A percentile compares a stretch with the other conserved stretches of the same genome.
These are phyloP conservation scores for Serrognathus titanus DNA, from an alignment of 2,888 invertebrate species.

Conservation along the genomic window DNA sequence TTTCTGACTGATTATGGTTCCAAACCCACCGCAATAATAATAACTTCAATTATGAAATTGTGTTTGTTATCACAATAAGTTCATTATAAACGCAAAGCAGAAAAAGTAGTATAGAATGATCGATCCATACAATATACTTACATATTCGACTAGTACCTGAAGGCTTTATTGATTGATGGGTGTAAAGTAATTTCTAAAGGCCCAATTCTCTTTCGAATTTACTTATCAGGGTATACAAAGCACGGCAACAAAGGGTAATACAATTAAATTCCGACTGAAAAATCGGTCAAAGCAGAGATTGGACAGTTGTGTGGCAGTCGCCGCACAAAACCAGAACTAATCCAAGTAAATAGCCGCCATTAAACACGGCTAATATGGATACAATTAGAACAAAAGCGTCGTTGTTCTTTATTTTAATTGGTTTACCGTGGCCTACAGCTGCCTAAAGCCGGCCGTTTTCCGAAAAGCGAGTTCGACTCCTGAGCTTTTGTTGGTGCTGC, in stretches of 20 bases:
- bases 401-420: conserved; percentile 39
- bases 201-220: too few species aligned
- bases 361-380: conserved; percentile 34
- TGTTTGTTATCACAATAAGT: too few species aligned
- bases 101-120: too few species aligned
- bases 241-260: conserved; percentile 4
- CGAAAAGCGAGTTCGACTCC: conserved; percentile 28
- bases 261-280: conserved; percentile 9
- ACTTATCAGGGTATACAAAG: background rate
- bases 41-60: too few species aligned
- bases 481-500: conserved; percentile 25
- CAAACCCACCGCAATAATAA: too few species aligned
- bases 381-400: conserved; percentile 38
- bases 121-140: too few species aligned
- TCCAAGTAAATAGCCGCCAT: conserved; percentile 32
- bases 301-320: conserved; percentile 9
- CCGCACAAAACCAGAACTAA: conserved; percentile 27
- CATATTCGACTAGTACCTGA: too few species aligned
- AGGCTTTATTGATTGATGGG: too few species aligned
- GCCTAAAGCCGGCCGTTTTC: conserved; percentile 34
- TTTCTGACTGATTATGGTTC: too few species aligned
- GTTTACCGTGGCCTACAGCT: conserved; percentile 35
- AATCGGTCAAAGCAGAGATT: conserved; percentile 6
- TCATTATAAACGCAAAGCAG: too few species aligned
- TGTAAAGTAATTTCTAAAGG: too few species aligned